Conservation (phyloP, 1,140 invertebrate genomes). For the Liolophura sinensis region DNA sequence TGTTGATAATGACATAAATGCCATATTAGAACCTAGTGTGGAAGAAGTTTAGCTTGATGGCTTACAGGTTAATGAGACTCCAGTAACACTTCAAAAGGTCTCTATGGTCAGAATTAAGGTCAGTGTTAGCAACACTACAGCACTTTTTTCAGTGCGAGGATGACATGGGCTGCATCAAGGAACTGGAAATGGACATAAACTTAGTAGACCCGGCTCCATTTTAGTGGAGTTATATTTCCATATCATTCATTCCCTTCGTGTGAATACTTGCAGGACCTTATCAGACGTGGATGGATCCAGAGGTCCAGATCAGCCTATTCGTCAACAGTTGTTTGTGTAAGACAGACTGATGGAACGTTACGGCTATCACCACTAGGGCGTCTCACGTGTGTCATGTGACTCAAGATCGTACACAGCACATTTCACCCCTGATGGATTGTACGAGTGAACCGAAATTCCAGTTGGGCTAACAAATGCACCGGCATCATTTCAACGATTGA, state of each 20-base stretch:
- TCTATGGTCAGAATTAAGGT: too few relatives aligned
- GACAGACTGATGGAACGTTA: slow-evolving; percentile 16
- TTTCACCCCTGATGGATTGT: slow-evolving; percentile 14
- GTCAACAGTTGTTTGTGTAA: slow-evolving; percentile 21
- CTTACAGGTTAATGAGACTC: too few relatives aligned
- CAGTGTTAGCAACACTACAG: too few relatives aligned
- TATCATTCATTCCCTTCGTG: too few relatives aligned
- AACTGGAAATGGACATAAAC: slow-evolving; percentile 18
- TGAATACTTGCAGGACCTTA: too few relatives aligned
- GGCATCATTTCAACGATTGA: slow-evolving; percentile 26
- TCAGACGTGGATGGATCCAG: slow-evolving; percentile 15
- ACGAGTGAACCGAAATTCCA: slow-evolving; percentile 23
- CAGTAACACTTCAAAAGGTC: too few relatives aligned
- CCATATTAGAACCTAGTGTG: too few relatives aligned
- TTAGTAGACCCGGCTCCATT: slow-evolving; percentile 15
- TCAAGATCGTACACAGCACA: slow-evolving; percentile 23
- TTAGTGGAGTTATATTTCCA: not conserved
- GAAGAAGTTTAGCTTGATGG: too few relatives aligned
- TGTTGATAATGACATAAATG: too few relatives aligned
- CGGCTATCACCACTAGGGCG: slow-evolving; percentile 21
- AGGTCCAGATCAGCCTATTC: slow-evolving; percentile 10
- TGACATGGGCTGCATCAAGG: slow-evolving; percentile 15
- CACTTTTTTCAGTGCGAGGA: slow-evolving; percentile 15
- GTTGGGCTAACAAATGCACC: slow-evolving; percentile 29
- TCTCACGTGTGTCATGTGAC: slow-evolving; percentile 8